These are phyloP conservation scores for Magallana angulata DNA, from an alignment of 1,140 invertebrate species.

Conservation along the genomic window DNA sequence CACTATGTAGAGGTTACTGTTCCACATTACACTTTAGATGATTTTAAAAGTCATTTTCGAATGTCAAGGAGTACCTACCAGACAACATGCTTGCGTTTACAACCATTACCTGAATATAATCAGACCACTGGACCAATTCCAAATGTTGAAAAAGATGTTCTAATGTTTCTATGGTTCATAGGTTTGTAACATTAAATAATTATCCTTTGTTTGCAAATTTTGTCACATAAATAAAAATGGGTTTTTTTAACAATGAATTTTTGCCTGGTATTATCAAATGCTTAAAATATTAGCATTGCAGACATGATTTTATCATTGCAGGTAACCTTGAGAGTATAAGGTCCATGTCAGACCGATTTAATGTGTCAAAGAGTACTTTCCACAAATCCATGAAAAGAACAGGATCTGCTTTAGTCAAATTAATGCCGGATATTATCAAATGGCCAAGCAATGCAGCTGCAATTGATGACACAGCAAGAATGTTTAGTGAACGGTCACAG, in stretches of 20 bases:
- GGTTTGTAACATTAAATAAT: too few relatives aligned
- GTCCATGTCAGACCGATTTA: background rate
- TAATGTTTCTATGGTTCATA: background rate
- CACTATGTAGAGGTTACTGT: background rate
- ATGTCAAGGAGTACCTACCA: conserved; percentile 3
- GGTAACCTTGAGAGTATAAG: background rate
- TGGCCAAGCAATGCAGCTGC: background rate
- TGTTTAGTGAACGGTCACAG: conserved; percentile 12
- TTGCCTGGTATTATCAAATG: too few relatives aligned
- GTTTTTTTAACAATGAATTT: too few relatives aligned
- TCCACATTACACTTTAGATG: background rate
- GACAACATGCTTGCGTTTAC: background rate
- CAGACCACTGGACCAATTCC: background rate
- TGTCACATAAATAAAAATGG: too few relatives aligned
- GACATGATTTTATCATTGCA: too few relatives aligned
- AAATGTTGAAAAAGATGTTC: conserved; percentile 16
- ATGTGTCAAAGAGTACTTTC: background rate
- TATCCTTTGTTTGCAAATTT: too few relatives aligned
- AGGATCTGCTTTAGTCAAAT: background rate
- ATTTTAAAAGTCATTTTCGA: background rate
- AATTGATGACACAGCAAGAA: background rate
- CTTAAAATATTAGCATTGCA: too few relatives aligned
- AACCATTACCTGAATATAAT: conserved; percentile 8
- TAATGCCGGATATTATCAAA: background rate
- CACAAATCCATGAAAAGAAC: background rate